phyloP scores from a whole-genome alignment of 1,140 invertebrate species.

The Diachasmimorpha longicaudata region DNA sequence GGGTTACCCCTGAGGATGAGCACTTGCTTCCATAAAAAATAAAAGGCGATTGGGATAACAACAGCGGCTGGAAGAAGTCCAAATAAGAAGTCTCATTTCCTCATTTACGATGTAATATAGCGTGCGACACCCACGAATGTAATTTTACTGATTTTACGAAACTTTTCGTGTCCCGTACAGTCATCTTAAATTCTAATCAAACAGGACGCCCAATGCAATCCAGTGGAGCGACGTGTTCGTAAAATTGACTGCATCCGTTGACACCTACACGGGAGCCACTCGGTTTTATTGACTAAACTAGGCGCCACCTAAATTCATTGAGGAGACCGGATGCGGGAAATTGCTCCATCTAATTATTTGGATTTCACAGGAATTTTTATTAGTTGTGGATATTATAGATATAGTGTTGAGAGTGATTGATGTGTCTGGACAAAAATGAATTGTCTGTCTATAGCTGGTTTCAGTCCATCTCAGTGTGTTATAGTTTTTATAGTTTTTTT shows the following conservation, averaged over 20 bases:
- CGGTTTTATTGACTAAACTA: slow-evolving; percentile 8
- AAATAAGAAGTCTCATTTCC: slow-evolving; percentile 57
- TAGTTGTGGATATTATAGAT: not conserved
- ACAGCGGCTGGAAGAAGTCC: slow-evolving; percentile 45
- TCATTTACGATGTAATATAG: slow-evolving; percentile 45
- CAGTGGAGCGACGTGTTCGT: slow-evolving; percentile 26
- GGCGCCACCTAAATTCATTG: slow-evolving; percentile 18
- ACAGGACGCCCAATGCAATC: slow-evolving; percentile 44
- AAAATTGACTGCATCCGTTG: slow-evolving; percentile 51
- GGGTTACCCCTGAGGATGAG: not conserved
- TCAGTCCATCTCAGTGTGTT: no score
- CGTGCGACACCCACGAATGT: slow-evolving; percentile 52
- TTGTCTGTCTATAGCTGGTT: no score
- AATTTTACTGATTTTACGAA: slow-evolving; percentile 59
- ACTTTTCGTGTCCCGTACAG: slow-evolving; percentile 36
- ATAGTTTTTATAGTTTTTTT: no score
- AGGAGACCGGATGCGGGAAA: slow-evolving; percentile 1
- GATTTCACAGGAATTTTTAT: not conserved
- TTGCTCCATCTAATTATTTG: not conserved
- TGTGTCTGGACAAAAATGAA: no score
- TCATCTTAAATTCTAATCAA: slow-evolving; percentile 33
- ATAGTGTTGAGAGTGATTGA: no score
- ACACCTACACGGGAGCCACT: slow-evolving; percentile 39
- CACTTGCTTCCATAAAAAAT: not conserved
- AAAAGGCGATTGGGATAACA: not conserved